Percentiles rank a stretch among this genome's conserved stretches.
phyloP scores from a whole-genome alignment of 2,888 invertebrate genomes.

The Leucoptera coffeella region DNA sequence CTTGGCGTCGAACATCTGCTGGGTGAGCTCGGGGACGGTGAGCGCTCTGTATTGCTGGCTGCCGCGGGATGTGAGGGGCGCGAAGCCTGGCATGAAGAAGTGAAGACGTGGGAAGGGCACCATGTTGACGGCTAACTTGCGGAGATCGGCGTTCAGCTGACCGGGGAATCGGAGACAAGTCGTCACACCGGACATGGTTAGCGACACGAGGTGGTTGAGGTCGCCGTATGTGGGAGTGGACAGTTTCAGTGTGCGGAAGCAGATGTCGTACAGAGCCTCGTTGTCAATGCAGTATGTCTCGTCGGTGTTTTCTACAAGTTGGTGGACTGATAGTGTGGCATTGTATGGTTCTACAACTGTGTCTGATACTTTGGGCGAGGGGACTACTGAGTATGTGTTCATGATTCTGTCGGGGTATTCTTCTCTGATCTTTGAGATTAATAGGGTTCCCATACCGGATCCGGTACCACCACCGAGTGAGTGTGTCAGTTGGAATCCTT shows the following conservation, averaged over 20 bases:
- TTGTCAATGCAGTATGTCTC: constrained; percentile 91
- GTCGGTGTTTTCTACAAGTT: constrained; percentile 85
- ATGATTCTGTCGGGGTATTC: constrained; percentile 98
- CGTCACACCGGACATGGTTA: constrained; percentile 83
- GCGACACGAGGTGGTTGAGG: constrained; percentile 84
- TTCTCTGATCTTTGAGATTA: constrained; percentile 94
- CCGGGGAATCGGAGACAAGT: constrained; percentile 90
- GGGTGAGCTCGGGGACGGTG: constrained; percentile 86
- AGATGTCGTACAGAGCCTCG: constrained; percentile 88
- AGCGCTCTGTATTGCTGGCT: constrained; percentile 87
- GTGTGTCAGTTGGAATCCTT: constrained; percentile 92
- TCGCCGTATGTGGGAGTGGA: constrained; percentile 90
- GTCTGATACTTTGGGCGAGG: constrained; percentile 82
- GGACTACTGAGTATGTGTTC: constrained; percentile 94
- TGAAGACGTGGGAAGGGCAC: constrained; percentile 95
- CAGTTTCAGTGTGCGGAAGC: constrained; percentile 83
- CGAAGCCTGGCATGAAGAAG: constrained; percentile 96
- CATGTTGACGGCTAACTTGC: constrained; percentile 93
- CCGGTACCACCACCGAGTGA: constrained; percentile 96
- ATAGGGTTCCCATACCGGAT: constrained; percentile 91
- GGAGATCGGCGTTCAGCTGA: constrained; percentile 87
- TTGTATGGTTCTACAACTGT: constrained; percentile 92
- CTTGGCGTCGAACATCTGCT: constrained; percentile 92
- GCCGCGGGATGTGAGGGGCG: constrained; percentile 84
- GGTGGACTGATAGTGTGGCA: constrained; percentile 82